Conservation (phyloP, 2,888 invertebrate species). For the Leptodirus hochenwartii region DNA sequence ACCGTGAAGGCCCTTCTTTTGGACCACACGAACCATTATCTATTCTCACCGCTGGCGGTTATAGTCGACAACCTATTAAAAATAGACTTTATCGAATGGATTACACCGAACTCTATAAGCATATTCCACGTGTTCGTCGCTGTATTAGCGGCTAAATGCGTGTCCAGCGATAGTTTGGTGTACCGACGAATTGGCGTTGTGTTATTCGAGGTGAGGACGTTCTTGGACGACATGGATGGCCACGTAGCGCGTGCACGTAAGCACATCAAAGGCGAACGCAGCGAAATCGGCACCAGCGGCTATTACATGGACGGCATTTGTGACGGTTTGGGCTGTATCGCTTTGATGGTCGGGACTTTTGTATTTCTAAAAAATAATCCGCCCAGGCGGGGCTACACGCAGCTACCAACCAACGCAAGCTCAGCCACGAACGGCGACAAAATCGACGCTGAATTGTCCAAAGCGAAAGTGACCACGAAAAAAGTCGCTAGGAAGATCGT, state of each 20-base stretch:
- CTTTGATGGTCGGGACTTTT: slow-evolving; percentile 49
- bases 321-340: slow-evolving; percentile 58
- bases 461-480: slow-evolving; percentile 47
- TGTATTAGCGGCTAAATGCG: slow-evolving; percentile 50
- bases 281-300: slow-evolving; percentile 63
- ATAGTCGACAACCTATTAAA: slow-evolving; percentile 44
- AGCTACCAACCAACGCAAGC: slow-evolving; percentile 37
- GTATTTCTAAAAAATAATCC: slow-evolving; percentile 54
- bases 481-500: slow-evolving; percentile 45
- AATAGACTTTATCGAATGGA: slow-evolving; percentile 27
- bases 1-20: slow-evolving; percentile 69
- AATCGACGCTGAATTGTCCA: slow-evolving; percentile 21
- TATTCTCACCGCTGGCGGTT: slow-evolving; percentile 63
- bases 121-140: slow-evolving; percentile 62
- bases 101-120: slow-evolving; percentile 75
- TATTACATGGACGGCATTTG: slow-evolving; percentile 71
- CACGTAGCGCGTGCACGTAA: slow-evolving; percentile 64
- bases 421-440: slow-evolving; percentile 18
- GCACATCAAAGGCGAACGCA: slow-evolving; percentile 56
- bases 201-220: slow-evolving; percentile 63
- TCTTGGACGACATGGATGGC: slow-evolving; percentile 73
- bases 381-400: slow-evolving; percentile 53
- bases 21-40: slow-evolving; percentile 69
- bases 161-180: slow-evolving; percentile 52
- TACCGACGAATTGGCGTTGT: slow-evolving; percentile 55